Evolutionary conservation across 2,113 vertebrate species (phyloP), one percentile per base, ranked within the genome.

Genomic region (Peucedramus taeniatus): DNA sequence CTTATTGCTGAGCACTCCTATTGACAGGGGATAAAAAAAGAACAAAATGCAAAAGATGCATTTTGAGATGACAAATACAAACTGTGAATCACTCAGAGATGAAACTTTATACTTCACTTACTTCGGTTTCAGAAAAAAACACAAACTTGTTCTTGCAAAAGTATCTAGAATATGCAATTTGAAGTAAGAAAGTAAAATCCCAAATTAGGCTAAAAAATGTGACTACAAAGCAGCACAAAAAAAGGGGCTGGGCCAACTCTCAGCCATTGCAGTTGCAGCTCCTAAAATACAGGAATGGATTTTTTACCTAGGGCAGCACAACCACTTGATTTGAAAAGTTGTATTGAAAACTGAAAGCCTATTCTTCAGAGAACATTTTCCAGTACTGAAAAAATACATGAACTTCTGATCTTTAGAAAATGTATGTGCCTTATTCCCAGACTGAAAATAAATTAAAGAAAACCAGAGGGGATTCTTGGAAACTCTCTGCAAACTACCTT

Each of bases 361-460:
- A 8, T 90, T 91, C 68, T 90, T 96, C 75, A 70, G 2, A 54
- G 59, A 77, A 47, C 15, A 70, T 35, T 94, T 80, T 51, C 63
- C 13, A 79, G 45, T 50, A 91, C 54, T 44, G 54, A 81, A 91
- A 93, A 65, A 94, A 86, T 15, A 79, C 47, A 37, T 23, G 42
- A 93, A 71, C 30, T 89, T 84, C 59, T 59, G 79, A 83, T 83
- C 83, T 93, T 92, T 60, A 83, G 27, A 90, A 94, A 90, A 92
- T 19, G 3, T 74, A 74, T 28, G 11, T 92, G 30, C 33, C 75
- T 89, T 92, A 83, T 68, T 89, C 47, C 47, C 74, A 26, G 45
- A 7, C 82, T 68, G 54, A 94, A 93, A 86, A 94, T 42, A 20
- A 11, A 94, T 44, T 26, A 84, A 59, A 89, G 65, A 31, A 76